Evolutionary conservation across 2,113 vertebrate species (phyloP).

Genomic region (Grammomys surdaster): DNA sequence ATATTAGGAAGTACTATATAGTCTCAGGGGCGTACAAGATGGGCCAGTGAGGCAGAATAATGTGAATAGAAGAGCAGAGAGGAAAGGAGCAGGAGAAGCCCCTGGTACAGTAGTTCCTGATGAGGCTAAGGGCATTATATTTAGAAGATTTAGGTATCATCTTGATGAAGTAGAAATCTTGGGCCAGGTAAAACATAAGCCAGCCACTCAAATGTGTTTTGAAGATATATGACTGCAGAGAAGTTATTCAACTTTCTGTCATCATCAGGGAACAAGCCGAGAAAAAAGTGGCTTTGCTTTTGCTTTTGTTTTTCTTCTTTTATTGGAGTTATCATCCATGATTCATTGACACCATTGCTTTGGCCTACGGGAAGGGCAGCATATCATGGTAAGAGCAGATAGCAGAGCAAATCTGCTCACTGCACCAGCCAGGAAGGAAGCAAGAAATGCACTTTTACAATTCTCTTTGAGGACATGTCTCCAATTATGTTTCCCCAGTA

Average conservation of each 20-base stretch:
- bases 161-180: background rate
- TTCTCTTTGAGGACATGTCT: background rate
- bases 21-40: background rate
- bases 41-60: background rate
- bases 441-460: background rate
- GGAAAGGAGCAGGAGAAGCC: background rate
- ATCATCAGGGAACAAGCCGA: background rate
- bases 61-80: background rate
- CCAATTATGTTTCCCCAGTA: background rate
- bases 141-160: background rate
- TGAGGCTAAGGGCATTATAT: background rate
- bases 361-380: background rate
- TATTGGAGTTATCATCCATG: background rate
- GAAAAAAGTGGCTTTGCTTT: background rate
- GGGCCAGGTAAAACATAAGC: background rate
- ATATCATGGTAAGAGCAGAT: background rate
- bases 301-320: background rate
- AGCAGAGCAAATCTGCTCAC: background rate
- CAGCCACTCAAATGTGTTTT: background rate
- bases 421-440: background rate
- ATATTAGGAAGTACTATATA: background rate
- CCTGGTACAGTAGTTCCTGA: background rate
- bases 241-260: background rate
- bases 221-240: background rate
- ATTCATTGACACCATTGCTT: background rate